These are phyloP conservation scores for Lordiphosa stackelbergi DNA, from an alignment of 1,140 invertebrate genomes.

Conservation along the genomic window DNA sequence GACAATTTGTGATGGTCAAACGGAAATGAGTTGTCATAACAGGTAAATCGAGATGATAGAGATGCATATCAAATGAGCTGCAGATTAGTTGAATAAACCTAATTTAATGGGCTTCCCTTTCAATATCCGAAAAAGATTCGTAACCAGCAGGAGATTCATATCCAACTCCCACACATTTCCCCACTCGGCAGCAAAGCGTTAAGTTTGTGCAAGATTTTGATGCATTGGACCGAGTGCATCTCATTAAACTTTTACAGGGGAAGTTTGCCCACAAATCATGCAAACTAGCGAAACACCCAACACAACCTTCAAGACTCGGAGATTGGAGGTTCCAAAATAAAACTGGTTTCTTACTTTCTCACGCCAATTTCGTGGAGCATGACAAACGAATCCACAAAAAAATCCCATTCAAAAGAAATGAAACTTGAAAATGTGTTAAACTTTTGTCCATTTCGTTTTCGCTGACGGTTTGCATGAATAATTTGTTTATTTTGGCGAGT, in stretches of 20 bases:
- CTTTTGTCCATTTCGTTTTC: conserved; percentile 8
- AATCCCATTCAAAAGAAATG: conserved; percentile 21
- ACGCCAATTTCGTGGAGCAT: conserved; percentile 60
- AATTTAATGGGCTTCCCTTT: conserved; percentile 46
- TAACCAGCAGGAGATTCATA: conserved; percentile 13
- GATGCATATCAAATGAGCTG: conserved; percentile 33
- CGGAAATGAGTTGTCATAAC: conserved; percentile 66
- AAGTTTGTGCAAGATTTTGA: conserved; percentile 27
- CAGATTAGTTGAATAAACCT: conserved; percentile 27
- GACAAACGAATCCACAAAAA: conserved; percentile 22
- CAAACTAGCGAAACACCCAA: conserved; percentile 5
- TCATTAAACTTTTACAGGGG: conserved; percentile 16
- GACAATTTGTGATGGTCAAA: conserved; percentile 29
- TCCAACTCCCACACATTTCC: conserved; percentile 21
- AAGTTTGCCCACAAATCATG: conserved; percentile 38
- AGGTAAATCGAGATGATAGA: conserved; percentile 17
- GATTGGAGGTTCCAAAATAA: conserved; percentile 7
- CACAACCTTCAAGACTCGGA: conserved; percentile 19
- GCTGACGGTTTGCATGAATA: conserved; percentile 10
- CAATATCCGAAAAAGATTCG: conserved; percentile 6
- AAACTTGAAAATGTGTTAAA: conserved; percentile 24
- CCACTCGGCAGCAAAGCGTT: conserved; percentile 15
- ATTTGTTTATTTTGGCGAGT: conserved; percentile 14
- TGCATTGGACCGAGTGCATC: conserved; percentile 30
- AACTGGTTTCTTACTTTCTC: conserved; percentile 70